Base-by-base conservation (phyloP, 1,140 invertebrate genomes). In the Drosophila gunungcola region DNA sequence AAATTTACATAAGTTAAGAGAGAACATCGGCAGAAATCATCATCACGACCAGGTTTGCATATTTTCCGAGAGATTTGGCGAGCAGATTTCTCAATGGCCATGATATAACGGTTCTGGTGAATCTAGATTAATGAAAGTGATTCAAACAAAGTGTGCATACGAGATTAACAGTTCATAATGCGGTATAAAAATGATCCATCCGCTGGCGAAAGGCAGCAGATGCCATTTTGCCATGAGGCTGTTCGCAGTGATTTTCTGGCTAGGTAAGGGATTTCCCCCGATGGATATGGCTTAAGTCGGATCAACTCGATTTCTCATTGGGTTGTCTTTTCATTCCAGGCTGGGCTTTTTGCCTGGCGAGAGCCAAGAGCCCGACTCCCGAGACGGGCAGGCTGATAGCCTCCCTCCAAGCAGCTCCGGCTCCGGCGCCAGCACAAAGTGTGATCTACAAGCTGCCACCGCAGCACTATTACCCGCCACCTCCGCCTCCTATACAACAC, bases 401-500 rank as follows among this genome's bases (percentile, higher is more conserved):
- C 10, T 63, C 82, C 2, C 45, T 86, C 6, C 84, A 82, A 43
- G 27, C 79, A 0, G 78, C 78, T 25, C 82, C 82, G 2, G 81
- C 95, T 81, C 51, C 94, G 93, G 45, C 83, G n/a, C 74, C 78
- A 11, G 63, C 74, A 32, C 78, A 77, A 42, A 72, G 73, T 61
- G 79, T 86, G 1, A 65, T 86, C 36, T 86, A 86, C 36, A 86
- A 88, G 42, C n/a, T 88, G n/a, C 83, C 83, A n/a, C 48, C 96
- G 96, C 82, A 94, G 93, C 68, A 94, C 94, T 75, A 84, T 13
- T 85, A 89, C 49, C 73, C 80, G 3, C 81, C 83, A 38, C 81
- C 65, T 2, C 76, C 49, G 2, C 68, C 62, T 12, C 96, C 96
- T 80, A 96, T 95, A 92, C 97, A 96, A 10, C 96, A 5, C 7